Percentiles rank a stretch among this genome's conserved stretches.
Conservation (phyloP, 2,888 invertebrate genomes). For the Acleris holmiana region DNA sequence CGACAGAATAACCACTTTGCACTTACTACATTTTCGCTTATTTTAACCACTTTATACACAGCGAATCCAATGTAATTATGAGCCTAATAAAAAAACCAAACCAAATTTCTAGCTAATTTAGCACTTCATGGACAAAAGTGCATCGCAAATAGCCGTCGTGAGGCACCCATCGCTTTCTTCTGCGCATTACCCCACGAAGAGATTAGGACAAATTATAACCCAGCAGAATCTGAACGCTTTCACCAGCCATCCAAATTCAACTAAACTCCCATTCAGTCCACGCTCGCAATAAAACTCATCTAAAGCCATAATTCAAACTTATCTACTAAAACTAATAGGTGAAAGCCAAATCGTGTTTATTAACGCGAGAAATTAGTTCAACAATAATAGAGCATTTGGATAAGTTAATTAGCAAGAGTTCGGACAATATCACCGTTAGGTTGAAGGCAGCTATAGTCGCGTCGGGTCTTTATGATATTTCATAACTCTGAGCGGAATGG, state of each 20-base stretch:
- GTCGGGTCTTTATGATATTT: conserved; percentile 57
- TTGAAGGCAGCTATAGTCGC: conserved; percentile 37
- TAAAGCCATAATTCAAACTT: conserved; percentile 26
- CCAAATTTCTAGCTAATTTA: conserved; percentile 1
- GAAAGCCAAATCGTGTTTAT: conserved; percentile 45
- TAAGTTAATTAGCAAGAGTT: conserved; percentile 63
- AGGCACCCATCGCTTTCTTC: conserved; percentile 18
- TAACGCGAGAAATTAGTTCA: conserved; percentile 43
- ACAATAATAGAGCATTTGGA: conserved; percentile 56
- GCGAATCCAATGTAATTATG: too few relatives aligned
- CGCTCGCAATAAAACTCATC: conserved; percentile 61
- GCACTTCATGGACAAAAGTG: background rate
- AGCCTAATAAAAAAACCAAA: background rate
- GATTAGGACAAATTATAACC: conserved; percentile 17
- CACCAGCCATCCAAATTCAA: conserved; percentile 21
- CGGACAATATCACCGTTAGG: conserved; percentile 22
- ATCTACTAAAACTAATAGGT: conserved; percentile 43
- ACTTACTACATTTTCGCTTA: too few relatives aligned
- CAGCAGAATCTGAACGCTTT: conserved; percentile 30
- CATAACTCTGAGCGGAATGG: conserved; percentile 58
- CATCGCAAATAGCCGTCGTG: conserved; percentile 28
- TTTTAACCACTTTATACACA: too few relatives aligned
- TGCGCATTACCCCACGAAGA: conserved; percentile 17
- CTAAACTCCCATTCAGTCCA: conserved; percentile 47
- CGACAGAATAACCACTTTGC: too few relatives aligned